These are phyloP conservation scores for Ficedula albicollis DNA, from an alignment of 2,797 vertebrate genomes.

Conservation along the genomic window DNA sequence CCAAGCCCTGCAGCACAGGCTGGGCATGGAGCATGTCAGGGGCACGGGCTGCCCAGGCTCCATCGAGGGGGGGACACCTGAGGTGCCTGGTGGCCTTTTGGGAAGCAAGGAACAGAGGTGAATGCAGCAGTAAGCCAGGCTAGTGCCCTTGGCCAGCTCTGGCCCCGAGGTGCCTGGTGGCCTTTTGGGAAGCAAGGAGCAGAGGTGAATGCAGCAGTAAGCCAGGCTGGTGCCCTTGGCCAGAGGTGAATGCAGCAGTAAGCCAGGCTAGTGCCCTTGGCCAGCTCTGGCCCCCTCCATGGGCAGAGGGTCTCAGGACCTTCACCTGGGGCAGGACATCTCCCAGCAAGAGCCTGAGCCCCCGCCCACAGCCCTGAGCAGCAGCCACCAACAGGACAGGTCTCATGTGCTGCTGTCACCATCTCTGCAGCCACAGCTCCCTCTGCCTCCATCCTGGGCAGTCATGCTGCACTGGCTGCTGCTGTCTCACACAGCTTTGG, in stretches of 20 bases:
- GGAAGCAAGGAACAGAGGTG: rapidly evolving
- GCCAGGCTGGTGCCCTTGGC: background rate
- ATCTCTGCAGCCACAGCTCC: rapidly evolving
- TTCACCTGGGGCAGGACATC: rapidly evolving
- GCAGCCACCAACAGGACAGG: rapidly evolving
- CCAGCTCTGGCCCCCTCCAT: rapidly evolving
- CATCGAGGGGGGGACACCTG: rapidly evolving
- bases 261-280: background rate
- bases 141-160: background rate
- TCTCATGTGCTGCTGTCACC: background rate
- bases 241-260: too few relatives aligned
- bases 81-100: rapidly evolving
- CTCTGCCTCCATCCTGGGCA: background rate
- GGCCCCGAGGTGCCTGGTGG: too few relatives aligned
- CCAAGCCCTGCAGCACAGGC: background rate
- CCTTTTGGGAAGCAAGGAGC: rapidly evolving
- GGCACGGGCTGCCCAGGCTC: rapidly evolving
- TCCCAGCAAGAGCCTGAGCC: rapidly evolving
- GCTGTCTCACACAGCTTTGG: background rate
- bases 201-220: background rate
- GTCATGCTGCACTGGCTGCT: rapidly evolving
- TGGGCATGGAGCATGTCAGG: rapidly evolving
- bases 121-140: background rate
- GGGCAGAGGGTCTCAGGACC: background rate
- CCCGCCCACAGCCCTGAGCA: background rate